Evolutionary conservation across 2,888 invertebrate genomes (phyloP), one percentile per base, ranked within the genome.

Genomic region (Cataglyphis altisquamis): DNA sequence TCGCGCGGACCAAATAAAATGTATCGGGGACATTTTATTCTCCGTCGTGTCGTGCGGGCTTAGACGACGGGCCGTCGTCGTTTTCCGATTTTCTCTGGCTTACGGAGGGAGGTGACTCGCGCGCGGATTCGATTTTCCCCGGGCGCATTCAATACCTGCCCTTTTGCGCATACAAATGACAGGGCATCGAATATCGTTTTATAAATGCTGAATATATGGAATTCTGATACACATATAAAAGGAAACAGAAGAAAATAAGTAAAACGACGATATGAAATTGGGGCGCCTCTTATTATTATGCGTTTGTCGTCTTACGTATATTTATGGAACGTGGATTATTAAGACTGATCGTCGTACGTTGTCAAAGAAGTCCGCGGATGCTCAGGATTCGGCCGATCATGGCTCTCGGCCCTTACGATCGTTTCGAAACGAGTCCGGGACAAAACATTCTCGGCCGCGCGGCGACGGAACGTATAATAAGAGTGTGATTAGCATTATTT

Each of bases 401-500:
- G 45, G 45, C 32, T 41, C 41, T 41, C 41, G 39, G 55, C 32
- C 45, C 41, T 62, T 45, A 21, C 21, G 60, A 18, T 12, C 48
- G 78, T 36, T 62, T 60, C 48, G 45, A 48, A 72, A 52, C 52
- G 81, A 70, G 84, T 66, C 64, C 72, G 85, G 92, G 92, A 93
- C 93, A 92, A 94, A 94, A 93, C 91, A 91, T 93, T 92, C 87
- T 81, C 90, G 72, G 89, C 88, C 87, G 87, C 85, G 89, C 84
- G 85, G 87, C 86, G 85, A 87, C 86, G 77, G 86, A 93, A 94
- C 93, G 93, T 94, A 94, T 94, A 93, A 94, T 94, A 94, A 94
- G 94, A 94, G 94, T 92, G 93, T 94, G 94, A 94, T 94, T 94
- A 94, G 93, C 93, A 94, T 94, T 94, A 94, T 94, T 94, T 94